Evolutionary conservation across 2,113 vertebrate species (phyloP), one percentile per base, ranked within the genome.

Genomic region (Coturnix japonica): DNA sequence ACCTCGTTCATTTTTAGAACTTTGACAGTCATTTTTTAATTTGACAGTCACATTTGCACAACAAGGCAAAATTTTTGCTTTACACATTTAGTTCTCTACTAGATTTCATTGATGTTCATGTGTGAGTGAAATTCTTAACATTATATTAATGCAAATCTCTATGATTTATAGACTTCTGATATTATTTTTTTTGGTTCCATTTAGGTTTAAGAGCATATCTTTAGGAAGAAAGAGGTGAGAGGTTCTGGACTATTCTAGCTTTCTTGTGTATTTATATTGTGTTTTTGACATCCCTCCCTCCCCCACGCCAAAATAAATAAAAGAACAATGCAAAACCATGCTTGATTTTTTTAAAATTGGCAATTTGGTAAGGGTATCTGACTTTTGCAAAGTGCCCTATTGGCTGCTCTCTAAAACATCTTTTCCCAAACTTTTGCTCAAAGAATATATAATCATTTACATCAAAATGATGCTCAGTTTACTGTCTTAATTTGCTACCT

Each of bases 11-110:
- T 81, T 65, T 54, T 89, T 54, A 79, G 41, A 49, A 81, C 57
- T 87, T 59, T 87, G 60, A 46, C 23, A 51, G 64, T 49, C 59
- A 54, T 65, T 66, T 95, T 87, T 78, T 51, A 67, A 67, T 75
- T n/a, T 82, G 67, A 53, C 79, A 76, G 41, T 73, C 64, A 28
- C 46, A 90, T 83, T 85, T 94, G 72, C 74, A 92, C 74, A 89
- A 79, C 33, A 91, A 79, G 63, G 74, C 53, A 87, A 89, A 85
- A 74, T 66, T 6, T 89, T 80, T 94, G 35, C 51, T 78, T 83
- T 81, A 83, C 47, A 75, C 19, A 16, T 44, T 67, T 73, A 75
- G 13, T 81, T 90, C 73, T 37, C 69, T 53, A 28, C 35, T 57
- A 14, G 12, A 15, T 81, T 77, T 86, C 72, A 72, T 23, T 90